phyloP scores from a whole-genome alignment of 2,888 invertebrate genomes.

The Conus canariensis region DNA sequence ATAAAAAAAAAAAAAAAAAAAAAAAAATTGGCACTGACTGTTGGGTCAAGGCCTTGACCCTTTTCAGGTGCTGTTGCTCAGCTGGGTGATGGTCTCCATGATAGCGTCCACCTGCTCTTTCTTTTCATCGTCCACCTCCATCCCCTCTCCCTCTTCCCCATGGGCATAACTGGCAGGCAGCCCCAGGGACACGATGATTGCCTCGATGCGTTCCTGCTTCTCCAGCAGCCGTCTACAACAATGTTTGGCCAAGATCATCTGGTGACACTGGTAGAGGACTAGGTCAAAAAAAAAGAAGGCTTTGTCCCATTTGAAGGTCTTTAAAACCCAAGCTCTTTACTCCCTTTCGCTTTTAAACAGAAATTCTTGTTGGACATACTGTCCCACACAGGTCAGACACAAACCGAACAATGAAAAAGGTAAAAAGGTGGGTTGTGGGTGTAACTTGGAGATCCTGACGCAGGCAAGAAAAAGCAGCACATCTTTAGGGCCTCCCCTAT shows the following conservation, averaged over 20 bases:
- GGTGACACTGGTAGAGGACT: too few relatives aligned
- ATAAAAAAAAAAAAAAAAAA: neutral
- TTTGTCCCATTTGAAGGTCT: too few relatives aligned
- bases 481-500: too few relatives aligned
- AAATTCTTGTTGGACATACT: neutral
- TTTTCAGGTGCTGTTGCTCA: slow-evolving; percentile 87
- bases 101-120: slow-evolving; percentile 86
- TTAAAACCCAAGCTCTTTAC: too few relatives aligned
- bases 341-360: too few relatives aligned
- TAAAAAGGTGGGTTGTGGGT: too few relatives aligned
- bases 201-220: slow-evolving; percentile 91
- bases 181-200: slow-evolving; percentile 88
- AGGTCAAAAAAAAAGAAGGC: too few relatives aligned
- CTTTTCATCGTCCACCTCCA: slow-evolving; percentile 85
- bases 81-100: slow-evolving; percentile 93
- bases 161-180: slow-evolving; percentile 80
- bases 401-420: too few relatives aligned
- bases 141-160: slow-evolving; percentile 65
- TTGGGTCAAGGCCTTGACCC: slow-evolving; percentile 87
- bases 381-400: neutral
- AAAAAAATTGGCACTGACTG: slow-evolving; percentile 78
- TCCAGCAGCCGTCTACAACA: slow-evolving; percentile 87
- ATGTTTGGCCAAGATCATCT: neutral
- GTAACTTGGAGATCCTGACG: too few relatives aligned
- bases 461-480: too few relatives aligned